A percentile compares a stretch with the other conserved stretches of the same genome.
Conservation (phyloP, 2,888 invertebrate genomes). For the Geophilus truncorum region DNA sequence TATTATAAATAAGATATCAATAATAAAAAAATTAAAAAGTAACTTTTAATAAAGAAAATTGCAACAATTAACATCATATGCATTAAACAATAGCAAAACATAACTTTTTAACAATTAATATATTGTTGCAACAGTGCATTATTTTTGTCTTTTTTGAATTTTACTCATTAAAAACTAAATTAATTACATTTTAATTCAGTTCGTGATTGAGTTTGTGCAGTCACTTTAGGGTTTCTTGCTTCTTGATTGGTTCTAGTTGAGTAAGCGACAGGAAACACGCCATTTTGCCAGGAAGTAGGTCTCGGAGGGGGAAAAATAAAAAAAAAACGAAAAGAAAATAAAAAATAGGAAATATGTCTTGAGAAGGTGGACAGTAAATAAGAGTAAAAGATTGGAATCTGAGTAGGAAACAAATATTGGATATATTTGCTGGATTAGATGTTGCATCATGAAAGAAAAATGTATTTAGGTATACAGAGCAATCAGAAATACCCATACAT, state of each 20-base stretch:
- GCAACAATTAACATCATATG: too few species aligned
- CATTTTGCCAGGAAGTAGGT: not conserved
- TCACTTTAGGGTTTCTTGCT: not conserved
- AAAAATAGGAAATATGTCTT: not conserved
- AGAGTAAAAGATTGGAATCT: not conserved
- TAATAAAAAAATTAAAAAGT: too few species aligned
- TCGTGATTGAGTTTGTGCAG: not conserved
- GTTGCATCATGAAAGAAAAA: not conserved
- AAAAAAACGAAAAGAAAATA: not conserved
- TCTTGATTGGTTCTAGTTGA: not conserved
- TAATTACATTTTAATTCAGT: not conserved
- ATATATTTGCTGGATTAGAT: not conserved
- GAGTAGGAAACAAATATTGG: not conserved
- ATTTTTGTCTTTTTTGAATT: too few species aligned
- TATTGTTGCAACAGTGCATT: too few species aligned
- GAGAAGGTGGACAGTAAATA: not conserved
- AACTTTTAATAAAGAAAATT: too few species aligned
- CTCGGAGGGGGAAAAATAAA: not conserved
- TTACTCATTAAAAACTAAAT: not conserved
- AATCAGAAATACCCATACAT: not conserved
- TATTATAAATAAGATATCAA: too few species aligned
- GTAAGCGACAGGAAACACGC: constrained; percentile 2
- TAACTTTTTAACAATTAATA: too few species aligned
- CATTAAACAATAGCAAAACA: too few species aligned
- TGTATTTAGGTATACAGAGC: not conserved